A percentile compares a stretch with the other conserved stretches of the same genome.
These are phyloP conservation scores for Neocloeon triangulifer DNA, from an alignment of 1,140 invertebrate genomes.

Conservation along the genomic window DNA sequence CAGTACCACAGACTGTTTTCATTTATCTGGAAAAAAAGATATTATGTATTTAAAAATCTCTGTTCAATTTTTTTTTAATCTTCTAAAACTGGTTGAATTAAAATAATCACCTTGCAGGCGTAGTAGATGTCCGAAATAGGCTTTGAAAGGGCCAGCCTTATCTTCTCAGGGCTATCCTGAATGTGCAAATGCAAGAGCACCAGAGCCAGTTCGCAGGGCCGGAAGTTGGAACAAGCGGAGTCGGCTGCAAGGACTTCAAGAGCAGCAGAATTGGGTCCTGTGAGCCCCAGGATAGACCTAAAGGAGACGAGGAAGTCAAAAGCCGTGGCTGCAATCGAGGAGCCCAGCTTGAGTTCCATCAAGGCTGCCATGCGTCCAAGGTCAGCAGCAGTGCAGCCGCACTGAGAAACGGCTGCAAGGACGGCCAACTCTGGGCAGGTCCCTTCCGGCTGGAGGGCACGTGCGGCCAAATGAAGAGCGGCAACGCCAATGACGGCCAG, in stretches of 20 bases:
- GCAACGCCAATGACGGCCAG: constrained; percentile 46
- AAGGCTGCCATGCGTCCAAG: constrained; percentile 47
- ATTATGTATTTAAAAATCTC: too few relatives aligned
- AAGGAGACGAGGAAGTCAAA: constrained; percentile 42
- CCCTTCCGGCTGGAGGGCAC: constrained; percentile 18
- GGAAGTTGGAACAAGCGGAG: constrained; percentile 36
- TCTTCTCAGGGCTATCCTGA: constrained; percentile 21
- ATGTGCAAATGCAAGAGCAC: constrained; percentile 40
- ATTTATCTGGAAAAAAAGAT: too few relatives aligned
- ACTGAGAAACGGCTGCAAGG: constrained; percentile 35
- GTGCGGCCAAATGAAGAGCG: constrained; percentile 36
- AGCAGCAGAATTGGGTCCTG: too few relatives aligned
- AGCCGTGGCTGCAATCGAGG: constrained; percentile 30
- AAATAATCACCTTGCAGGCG: too few relatives aligned
- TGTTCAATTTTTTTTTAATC: too few relatives aligned
- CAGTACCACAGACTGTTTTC: too few relatives aligned
- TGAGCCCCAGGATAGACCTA: too few relatives aligned
- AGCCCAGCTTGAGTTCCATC: constrained; percentile 40
- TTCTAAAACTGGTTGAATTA: too few relatives aligned
- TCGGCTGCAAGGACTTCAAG: constrained; percentile 48
- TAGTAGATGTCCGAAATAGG: constrained; percentile 7
- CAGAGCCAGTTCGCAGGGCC: constrained; percentile 41
- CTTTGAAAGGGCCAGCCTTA: constrained; percentile 12
- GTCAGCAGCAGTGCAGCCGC: constrained; percentile 49
- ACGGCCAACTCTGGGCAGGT: constrained; percentile 15